These are phyloP conservation scores for Meteorus cinctellus DNA, from an alignment of 2,888 invertebrate genomes.

Conservation along the genomic window DNA sequence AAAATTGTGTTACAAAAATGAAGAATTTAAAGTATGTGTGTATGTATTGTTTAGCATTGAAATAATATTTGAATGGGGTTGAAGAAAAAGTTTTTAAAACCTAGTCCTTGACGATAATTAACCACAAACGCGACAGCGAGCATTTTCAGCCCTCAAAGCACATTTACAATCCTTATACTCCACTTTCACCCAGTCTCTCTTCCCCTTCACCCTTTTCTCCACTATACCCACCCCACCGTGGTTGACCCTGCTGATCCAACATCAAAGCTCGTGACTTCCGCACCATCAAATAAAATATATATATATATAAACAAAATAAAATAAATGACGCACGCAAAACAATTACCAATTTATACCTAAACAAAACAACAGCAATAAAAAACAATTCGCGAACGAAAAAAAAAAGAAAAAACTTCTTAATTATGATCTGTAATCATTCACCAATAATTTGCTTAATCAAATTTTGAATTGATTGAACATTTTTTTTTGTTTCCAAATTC, in stretches of 20 bases:
- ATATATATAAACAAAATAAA: not conserved
- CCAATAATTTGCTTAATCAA: no score
- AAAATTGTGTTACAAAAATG: not conserved
- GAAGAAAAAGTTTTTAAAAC: conserved; percentile 16
- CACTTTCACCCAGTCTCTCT: conserved; percentile 8
- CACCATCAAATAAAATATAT: not conserved
- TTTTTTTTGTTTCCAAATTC: not conserved
- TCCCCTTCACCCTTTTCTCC: conserved; percentile 35
- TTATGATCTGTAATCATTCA: no score
- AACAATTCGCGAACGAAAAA: not conserved
- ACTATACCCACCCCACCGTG: not conserved
- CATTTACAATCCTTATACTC: conserved; percentile 10
- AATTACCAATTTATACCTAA: conserved; percentile 4
- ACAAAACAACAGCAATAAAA: conserved; percentile 13
- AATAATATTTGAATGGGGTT: conserved; percentile 31
- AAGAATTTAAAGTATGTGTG: not conserved
- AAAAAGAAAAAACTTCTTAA: not conserved
- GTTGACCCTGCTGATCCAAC: not conserved
- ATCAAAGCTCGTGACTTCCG: conserved; percentile 13
- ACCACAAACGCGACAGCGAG: not conserved
- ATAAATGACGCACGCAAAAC: not conserved
- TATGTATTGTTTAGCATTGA: not conserved
- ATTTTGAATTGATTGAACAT: not conserved
- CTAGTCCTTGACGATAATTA: not conserved
- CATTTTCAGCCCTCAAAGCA: conserved; percentile 15